Conservation (phyloP, 2,113 vertebrate genomes). For the Elgaria multicarinata region DNA sequence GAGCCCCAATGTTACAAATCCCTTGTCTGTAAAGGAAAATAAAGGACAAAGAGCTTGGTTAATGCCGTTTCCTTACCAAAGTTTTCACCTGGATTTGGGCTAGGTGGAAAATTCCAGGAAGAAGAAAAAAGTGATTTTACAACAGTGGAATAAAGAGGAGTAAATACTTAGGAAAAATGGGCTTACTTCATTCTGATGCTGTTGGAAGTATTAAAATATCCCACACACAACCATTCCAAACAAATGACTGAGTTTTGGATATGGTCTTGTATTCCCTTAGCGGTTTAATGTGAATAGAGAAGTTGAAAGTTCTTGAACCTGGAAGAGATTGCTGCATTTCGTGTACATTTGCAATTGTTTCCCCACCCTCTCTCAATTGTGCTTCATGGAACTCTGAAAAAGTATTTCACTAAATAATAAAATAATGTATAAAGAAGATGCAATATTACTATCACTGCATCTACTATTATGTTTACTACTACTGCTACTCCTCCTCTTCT, state of each 20-base stretch:
- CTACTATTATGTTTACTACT: no score
- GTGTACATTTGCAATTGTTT: background rate
- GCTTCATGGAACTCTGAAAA: background rate
- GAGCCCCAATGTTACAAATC: background rate
- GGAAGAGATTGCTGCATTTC: background rate
- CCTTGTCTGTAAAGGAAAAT: background rate
- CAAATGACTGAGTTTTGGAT: background rate
- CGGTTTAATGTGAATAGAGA: background rate
- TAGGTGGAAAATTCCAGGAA: background rate
- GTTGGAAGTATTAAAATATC: no score
- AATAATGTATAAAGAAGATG: background rate
- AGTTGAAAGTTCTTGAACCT: background rate
- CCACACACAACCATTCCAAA: background rate
- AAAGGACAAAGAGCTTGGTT: background rate
- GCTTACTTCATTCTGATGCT: background rate
- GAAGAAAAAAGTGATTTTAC: background rate
- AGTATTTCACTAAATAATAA: background rate
- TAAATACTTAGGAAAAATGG: no score
- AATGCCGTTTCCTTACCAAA: background rate
- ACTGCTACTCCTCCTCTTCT: background rate
- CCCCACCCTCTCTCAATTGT: background rate
- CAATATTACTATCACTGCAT: no score
- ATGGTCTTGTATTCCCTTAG: background rate
- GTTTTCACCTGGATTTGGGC: background rate
- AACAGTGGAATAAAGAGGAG: background rate